phyloP scores from a whole-genome alignment of 2,797 vertebrate genomes.

The Esox lucius region DNA sequence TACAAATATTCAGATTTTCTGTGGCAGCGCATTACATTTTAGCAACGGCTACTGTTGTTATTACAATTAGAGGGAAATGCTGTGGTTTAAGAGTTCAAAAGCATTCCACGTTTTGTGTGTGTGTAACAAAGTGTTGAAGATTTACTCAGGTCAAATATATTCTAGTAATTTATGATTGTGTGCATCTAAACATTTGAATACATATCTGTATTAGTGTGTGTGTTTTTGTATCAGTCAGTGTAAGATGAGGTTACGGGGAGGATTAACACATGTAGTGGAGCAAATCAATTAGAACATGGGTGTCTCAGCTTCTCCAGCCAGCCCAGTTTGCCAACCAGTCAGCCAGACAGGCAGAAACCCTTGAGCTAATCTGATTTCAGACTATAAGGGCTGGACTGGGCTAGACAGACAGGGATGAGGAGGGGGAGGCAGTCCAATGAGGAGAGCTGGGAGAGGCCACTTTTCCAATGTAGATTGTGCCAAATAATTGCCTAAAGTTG shows the following conservation, averaged over 20 bases:
- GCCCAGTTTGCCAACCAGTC: background rate
- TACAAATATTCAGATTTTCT: too few species aligned
- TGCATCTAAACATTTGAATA: background rate
- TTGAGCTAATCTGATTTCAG: background rate
- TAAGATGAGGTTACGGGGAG: background rate
- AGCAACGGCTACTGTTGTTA: too few species aligned
- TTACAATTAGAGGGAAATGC: too few species aligned
- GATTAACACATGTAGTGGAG: background rate
- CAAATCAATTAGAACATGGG: slow-evolving; percentile 4
- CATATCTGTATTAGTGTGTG: background rate
- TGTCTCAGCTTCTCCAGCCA: slow-evolving; percentile 1
- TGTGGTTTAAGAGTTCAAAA: background rate
- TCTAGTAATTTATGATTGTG: background rate
- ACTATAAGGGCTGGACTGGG: background rate
- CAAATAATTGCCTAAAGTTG: background rate
- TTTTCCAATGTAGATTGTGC: background rate
- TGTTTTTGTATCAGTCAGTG: background rate
- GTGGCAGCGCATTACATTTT: too few species aligned
- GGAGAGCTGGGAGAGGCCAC: background rate
- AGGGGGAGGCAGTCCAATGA: background rate
- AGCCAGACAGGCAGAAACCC: background rate
- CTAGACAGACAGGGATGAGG: slow-evolving; percentile 1
- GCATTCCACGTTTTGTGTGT: background rate
- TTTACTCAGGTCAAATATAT: background rate
- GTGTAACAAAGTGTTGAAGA: background rate